Evolutionary conservation across 2,113 vertebrate genomes (phyloP), one percentile per base, ranked within the genome.

Genomic region (Todiramphus saurophagus): DNA sequence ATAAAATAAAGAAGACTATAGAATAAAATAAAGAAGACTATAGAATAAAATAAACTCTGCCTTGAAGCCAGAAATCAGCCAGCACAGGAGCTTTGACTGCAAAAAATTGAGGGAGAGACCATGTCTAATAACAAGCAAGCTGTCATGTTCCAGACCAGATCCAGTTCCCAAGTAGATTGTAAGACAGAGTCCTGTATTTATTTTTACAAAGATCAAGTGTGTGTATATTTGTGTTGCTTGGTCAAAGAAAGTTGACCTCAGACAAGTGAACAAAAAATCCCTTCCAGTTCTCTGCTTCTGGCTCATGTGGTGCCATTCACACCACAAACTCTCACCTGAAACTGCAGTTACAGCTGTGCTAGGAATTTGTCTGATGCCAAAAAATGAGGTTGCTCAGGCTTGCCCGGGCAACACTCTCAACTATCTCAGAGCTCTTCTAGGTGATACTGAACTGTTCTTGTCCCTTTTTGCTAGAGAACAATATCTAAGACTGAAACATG

Each of bases 21-120:
- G n/a, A 11, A 41, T 41, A 7, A 5, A 48, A 56, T 33, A 58
- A 30, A 23, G 33, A 18, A 23, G 14, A 16, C 16, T 5, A 19
- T 11, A 28, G 3, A 51, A 50, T 27, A n/a, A 82, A 74, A 55
- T 50, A 74, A 92, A 83, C 41, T 81, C 69, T 87, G 63, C 78
- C 68, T 37, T 24, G 7, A 83, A 72, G 51, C 35, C 20, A 9
- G 58, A 68, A 66, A 68, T 79, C 87, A 93, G 89, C 87, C 91
- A 95, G 70, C 82, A 94, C 91, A 93, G 91, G 91, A 96, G 94
- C 62, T 91, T 58, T 89, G 73, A 62, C 81, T 91, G 56, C 1
- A 5, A 91, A 62, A 17, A 50, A 35, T 87, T 3, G 0, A 72
- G 64, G 39, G 90, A 73, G 33, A 96, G 66, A 82, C 58, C 27